Base-by-base conservation (phyloP, 2,113 vertebrate species). In the Formicarius rufipectus region DNA sequence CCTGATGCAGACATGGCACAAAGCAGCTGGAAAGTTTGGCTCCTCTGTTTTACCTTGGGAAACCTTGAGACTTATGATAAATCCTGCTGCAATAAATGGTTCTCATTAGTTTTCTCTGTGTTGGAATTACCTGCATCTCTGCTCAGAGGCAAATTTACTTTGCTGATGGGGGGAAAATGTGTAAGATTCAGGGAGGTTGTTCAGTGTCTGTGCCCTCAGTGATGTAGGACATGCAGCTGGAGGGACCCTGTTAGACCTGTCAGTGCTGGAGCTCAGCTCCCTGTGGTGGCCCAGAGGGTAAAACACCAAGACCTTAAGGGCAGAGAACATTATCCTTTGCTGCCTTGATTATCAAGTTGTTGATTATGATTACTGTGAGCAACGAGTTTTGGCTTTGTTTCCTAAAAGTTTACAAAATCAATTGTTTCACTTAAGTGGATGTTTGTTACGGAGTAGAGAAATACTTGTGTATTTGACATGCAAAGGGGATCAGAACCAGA, bases 341-440 rank as follows among this genome's bases (percentile, higher is more conserved):
- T 62, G 27, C 0, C 9, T 33, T 49, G 39, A 52, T 8, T 8
- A 7, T 23, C 45, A 11, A 5, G 8, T 19, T 1, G 1, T 13
- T 40, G 22, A 6, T 63, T 30, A 12, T 49, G 44, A 2, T 47
- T 44, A 21, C 18, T 8, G 5, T 4, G 2, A 40, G 40, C 31
- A 55, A 33, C 5, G 45, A 35, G 52, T 10, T 75, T 20, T 50
- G 20, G 1, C 0, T 28, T 67, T 58, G 24, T 78, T 68, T 63
- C 53, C 71, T 64, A 39, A 33, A 27, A 6, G 40, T 28, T 68
- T 39, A 33, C 35, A 56, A 42, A 85, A 25, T 53, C 8, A 15
- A 5, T 76, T 63, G 7, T 35, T 72, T 39, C 35, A 18, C 24
- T 47, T 14, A 28, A 27, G 28, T 13, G 47, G 5, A 30, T 60